Base-by-base conservation (phyloP, 2,797 vertebrate genomes). In the Pseudochirops corinnae region DNA sequence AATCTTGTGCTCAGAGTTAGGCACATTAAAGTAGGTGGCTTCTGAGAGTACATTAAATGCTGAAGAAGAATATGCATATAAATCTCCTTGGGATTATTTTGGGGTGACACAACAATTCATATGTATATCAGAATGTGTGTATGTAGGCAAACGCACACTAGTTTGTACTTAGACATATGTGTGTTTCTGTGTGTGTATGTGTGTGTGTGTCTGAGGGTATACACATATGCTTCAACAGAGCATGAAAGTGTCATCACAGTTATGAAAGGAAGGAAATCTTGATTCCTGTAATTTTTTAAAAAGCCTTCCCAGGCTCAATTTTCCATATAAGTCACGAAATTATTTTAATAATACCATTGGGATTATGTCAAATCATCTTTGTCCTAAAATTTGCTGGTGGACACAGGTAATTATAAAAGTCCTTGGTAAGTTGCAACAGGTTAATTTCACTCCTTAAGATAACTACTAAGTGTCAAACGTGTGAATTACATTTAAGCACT, bases 341-440 rank as follows among this genome's bases (percentile, higher is more conserved):
- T 95, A 1, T 92, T 90, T 5, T 90, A 91, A 74, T 21, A 60
- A 94, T 91, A 31, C 31, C 14, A 95, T 90, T n/a, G 58, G 95
- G 92, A 95, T 95, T 94, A 90, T 4, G 57, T n/a, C 91, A 50
- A 93, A 91, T 93, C 56, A 93, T 56, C 90, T 97, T 93, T 91
- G 57, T 13, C 90, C 24, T 31, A 46, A 29, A 55, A 57, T 94
- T 96, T 95, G 39, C 90, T 91, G 52, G 29, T 92, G 91, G 90
- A 93, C 16, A 82, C 26, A 55, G 90, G 52, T 91, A 96, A 95
- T 95, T 94, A 94, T 1, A 53, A 26, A 5, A 92, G 10, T 93
- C 1, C 74, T 50, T 93, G 91, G 55, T 67, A 94, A 11, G 3
- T 94, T 93, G 29, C 57, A 95, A 60, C 31, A 95, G 90, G 90